Percentiles rank a stretch among this genome's conserved stretches.
These are phyloP conservation scores for Anolis carolinensis DNA, from an alignment of 2,113 vertebrate species.

Conservation along the genomic window DNA sequence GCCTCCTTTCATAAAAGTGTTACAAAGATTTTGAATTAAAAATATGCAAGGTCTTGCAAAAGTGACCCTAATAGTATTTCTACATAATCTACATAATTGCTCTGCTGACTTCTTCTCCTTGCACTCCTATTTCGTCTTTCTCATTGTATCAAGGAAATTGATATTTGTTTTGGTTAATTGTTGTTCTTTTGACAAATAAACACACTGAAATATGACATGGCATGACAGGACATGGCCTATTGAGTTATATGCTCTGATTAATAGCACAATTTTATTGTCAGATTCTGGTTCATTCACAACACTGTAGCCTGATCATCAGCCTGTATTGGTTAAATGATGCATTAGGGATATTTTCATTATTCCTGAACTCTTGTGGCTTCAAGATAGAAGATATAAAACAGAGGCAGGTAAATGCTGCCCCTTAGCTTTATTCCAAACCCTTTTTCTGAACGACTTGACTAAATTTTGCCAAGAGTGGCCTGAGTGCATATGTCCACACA, in stretches of 20 bases:
- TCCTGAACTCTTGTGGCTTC: not conserved
- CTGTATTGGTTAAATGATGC: fast-evolving
- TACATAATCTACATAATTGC: conserved; percentile 58
- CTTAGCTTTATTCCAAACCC: not conserved
- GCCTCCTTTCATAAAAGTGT: conserved; percentile 74
- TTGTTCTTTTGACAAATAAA: not conserved
- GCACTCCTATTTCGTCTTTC: not conserved
- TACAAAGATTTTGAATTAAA: conserved; percentile 70
- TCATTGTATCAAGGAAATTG: conserved; percentile 18
- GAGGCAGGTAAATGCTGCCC: too few relatives aligned
- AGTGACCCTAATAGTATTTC: conserved; percentile 67
- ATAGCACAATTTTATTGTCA: conserved; percentile 11
- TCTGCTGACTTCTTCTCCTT: conserved; percentile 24
- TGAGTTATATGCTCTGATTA: conserved; percentile 27
- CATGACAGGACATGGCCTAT: not conserved
- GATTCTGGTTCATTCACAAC: not conserved
- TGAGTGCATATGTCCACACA: too few relatives aligned
- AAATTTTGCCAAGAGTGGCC: too few relatives aligned
- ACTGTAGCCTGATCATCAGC: fast-evolving
- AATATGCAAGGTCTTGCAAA: conserved; percentile 62
- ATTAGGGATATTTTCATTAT: not conserved
- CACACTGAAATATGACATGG: too few relatives aligned
- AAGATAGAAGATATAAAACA: not conserved
- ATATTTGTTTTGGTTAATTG: not conserved
- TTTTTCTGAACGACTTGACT: too few relatives aligned